A percentile compares a stretch with the other conserved stretches of the same genome.
Evolutionary conservation across 2,797 vertebrate species (phyloP).

Genomic region (Antennarius maculatus): DNA sequence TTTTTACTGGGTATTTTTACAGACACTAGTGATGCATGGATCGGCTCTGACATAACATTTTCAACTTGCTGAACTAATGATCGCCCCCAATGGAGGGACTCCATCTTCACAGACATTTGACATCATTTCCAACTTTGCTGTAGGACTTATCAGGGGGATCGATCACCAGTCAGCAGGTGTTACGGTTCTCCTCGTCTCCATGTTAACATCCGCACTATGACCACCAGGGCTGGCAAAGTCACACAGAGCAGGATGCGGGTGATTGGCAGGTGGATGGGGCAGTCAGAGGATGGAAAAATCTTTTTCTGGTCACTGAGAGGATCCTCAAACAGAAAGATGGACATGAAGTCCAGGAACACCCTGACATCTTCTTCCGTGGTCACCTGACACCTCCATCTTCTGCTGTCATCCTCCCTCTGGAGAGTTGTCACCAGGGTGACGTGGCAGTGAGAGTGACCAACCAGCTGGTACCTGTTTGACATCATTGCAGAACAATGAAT

Average conservation of each 20-base stretch:
- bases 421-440: conserved; percentile 48
- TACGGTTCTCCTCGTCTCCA: conserved; percentile 8
- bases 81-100: too few relatives aligned
- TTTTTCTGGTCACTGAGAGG: accelerated
- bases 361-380: background rate
- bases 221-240: conserved; percentile 50
- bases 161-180: background rate
- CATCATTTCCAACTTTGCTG: too few relatives aligned
- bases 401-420: conserved; percentile 41
- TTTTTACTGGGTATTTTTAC: too few relatives aligned
- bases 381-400: conserved; percentile 58
- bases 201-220: conserved; percentile 30
- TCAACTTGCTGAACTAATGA: too few relatives aligned
- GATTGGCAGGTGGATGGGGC: conserved; percentile 30
- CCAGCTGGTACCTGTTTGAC: conserved; percentile 26
- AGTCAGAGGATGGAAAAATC: accelerated
- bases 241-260: conserved; percentile 52
- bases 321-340: conserved; percentile 36
- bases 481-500: background rate
- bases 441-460: conserved; percentile 29
- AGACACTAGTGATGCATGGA: too few relatives aligned
- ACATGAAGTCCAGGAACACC: conserved; percentile 40
- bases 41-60: too few relatives aligned
- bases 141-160: too few relatives aligned
- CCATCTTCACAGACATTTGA: too few relatives aligned